Evolutionary conservation across 2,888 invertebrate species (phyloP).

Genomic region (Strigamia transsilvanica): DNA sequence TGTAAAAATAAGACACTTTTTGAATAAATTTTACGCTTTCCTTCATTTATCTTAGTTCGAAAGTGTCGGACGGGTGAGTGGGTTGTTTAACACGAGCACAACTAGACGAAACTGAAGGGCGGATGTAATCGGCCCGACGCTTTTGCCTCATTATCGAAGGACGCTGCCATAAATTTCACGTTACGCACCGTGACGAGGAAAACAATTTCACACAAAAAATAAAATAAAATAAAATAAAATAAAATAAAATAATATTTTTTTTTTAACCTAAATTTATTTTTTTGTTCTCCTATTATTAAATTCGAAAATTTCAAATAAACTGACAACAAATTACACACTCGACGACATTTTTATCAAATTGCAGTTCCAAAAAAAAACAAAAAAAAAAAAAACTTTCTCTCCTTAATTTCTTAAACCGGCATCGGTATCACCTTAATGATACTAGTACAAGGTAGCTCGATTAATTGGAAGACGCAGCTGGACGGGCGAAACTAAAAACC

Average conservation of each 20-base stretch:
- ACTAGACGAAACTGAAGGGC: background rate
- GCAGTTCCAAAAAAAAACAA: background rate
- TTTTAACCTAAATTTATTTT: too few relatives aligned
- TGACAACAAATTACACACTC: background rate
- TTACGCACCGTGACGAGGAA: background rate
- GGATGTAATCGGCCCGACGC: slow-evolving; percentile 3
- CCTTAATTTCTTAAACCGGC: background rate
- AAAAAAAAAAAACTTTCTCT: too few relatives aligned
- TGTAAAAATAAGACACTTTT: too few relatives aligned
- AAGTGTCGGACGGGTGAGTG: background rate
- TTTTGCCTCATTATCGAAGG: background rate
- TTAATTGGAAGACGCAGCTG: background rate
- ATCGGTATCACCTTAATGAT: background rate
- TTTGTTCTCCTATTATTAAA: background rate
- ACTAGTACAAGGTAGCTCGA: background rate
- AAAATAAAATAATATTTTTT: too few relatives aligned
- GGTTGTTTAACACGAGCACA: slow-evolving; percentile 1
- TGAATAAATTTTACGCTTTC: background rate
- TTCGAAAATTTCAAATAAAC: background rate
- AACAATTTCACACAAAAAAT: background rate
- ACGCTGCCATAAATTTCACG: slow-evolving; percentile 8
- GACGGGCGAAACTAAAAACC: background rate
- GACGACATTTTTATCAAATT: background rate
- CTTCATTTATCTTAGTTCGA: background rate
- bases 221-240: too few relatives aligned